Evolutionary conservation across 2,888 invertebrate species (phyloP).

Genomic region (Rhabditoides inermis): DNA sequence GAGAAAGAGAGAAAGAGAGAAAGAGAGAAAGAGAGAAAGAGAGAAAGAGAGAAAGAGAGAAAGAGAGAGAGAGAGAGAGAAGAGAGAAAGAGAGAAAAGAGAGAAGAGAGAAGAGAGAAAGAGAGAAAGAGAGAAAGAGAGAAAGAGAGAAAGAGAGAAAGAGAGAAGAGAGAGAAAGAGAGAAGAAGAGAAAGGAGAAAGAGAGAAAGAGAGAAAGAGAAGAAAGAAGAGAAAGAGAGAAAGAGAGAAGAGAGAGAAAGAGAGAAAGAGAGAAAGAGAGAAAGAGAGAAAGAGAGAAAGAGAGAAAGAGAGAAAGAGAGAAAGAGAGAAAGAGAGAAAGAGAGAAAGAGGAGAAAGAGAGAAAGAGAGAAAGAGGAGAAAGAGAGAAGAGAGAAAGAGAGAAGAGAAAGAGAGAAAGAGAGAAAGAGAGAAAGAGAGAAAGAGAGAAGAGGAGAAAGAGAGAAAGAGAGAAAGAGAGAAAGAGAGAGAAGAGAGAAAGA

Average conservation of each 20-base stretch:
- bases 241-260: neutral
- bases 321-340: slow-evolving; percentile 8
- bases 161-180: neutral
- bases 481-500: neutral
- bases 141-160: neutral
- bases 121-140: slow-evolving; percentile 3
- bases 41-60: too few species aligned
- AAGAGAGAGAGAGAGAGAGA: slow-evolving; percentile 1
- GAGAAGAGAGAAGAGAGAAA: slow-evolving; percentile 3
- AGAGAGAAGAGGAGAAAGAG: neutral
- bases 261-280: neutral
- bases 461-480: slow-evolving; percentile 1
- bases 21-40: too few species aligned
- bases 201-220: slow-evolving; percentile 4
- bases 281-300: neutral
- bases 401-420: neutral
- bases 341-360: neutral
- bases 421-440: neutral
- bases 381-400: slow-evolving; percentile 4
- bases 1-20: neutral
- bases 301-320: neutral
- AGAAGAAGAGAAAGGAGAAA: neutral
- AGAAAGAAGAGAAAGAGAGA: neutral
- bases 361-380: neutral
- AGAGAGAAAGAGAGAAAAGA: slow-evolving; percentile 3